These are phyloP conservation scores for Myodes glareolus DNA, from an alignment of 2,113 vertebrate genomes.

Conservation along the genomic window DNA sequence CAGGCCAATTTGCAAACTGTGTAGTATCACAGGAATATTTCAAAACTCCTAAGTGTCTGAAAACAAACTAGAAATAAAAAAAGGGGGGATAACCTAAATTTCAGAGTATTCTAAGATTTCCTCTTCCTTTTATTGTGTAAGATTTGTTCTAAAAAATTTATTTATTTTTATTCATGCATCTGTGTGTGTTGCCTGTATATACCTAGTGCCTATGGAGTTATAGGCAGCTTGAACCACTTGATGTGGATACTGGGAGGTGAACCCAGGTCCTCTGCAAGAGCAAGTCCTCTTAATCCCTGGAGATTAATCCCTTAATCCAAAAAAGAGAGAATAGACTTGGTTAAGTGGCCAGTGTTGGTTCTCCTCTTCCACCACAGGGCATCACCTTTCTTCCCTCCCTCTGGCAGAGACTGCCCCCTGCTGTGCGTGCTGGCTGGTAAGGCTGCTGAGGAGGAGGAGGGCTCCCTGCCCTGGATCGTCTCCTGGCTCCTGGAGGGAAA, in stretches of 20 bases:
- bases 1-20: neutral
- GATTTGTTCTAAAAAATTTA: neutral
- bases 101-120: neutral
- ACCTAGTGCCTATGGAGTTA: neutral
- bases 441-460: neutral
- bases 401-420: conserved; percentile 76
- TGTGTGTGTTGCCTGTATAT: neutral
- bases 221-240: neutral
- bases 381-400: neutral
- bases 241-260: neutral
- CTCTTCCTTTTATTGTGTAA: neutral
- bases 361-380: neutral
- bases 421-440: conserved; percentile 71
- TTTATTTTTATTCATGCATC: neutral
- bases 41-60: neutral
- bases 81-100: neutral
- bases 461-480: conserved; percentile 79
- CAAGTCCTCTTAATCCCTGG: neutral
- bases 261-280: neutral
- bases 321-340: neutral
- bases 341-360: neutral
- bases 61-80: conserved; percentile 1
- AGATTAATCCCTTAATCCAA: no score
- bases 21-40: neutral
- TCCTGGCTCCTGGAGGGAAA: conserved; percentile 83